Percentiles rank a stretch among this genome's conserved stretches.
Conservation (phyloP, 1,140 invertebrate genomes). For the Hormaphis cornu region DNA sequence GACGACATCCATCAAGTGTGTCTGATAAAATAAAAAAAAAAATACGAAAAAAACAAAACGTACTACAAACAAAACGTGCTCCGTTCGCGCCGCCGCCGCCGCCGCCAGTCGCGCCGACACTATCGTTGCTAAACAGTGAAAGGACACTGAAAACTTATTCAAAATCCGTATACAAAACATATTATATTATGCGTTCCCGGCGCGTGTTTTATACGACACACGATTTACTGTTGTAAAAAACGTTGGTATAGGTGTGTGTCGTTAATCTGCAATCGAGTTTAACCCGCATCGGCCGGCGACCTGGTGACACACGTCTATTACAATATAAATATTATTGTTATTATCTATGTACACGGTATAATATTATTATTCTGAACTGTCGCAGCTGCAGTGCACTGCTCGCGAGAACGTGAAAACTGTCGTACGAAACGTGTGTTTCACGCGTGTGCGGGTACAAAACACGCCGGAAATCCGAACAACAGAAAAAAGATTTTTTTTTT, state of each 20-base stretch:
- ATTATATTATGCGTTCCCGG: too few species aligned
- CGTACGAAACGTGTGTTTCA: too few species aligned
- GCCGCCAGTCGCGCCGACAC: not conserved
- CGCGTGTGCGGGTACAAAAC: too few species aligned
- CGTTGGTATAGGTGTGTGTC: not conserved
- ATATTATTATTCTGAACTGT: not conserved
- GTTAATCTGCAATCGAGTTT: conserved; percentile 1
- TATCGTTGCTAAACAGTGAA: conserved; percentile 18
- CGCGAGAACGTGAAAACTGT: too few species aligned
- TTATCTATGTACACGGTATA: not conserved
- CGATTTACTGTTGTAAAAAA: conserved; percentile 2
- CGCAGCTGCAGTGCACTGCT: too few species aligned
- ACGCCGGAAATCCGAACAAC: too few species aligned
- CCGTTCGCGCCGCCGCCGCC: not conserved
- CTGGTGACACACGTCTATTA: too few species aligned
- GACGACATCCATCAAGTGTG: conserved; percentile 1
- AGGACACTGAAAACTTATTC: not conserved
- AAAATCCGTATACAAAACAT: not conserved
- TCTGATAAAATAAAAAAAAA: not conserved
- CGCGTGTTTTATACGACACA: not conserved
- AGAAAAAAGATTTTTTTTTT: too few species aligned
- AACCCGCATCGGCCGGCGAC: too few species aligned
- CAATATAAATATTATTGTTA: too few species aligned
- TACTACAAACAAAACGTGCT: too few species aligned
- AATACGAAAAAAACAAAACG: not conserved